These are phyloP conservation scores for Agrilus planipennis DNA, from an alignment of 1,140 invertebrate genomes.

Conservation along the genomic window DNA sequence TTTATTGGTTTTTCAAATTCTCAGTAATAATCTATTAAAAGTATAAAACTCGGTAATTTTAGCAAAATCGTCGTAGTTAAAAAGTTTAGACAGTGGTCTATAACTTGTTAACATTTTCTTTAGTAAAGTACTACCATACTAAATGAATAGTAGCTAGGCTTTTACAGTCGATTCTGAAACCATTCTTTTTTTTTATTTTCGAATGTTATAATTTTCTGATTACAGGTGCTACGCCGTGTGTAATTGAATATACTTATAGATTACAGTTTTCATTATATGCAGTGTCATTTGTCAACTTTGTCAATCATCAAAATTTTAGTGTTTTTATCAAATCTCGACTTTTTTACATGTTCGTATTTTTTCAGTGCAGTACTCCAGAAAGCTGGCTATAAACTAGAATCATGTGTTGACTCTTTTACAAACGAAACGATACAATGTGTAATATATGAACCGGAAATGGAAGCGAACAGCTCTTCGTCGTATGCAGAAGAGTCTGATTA, in stretches of 20 bases:
- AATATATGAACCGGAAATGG: slow-evolving; percentile 23
- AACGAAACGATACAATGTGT: slow-evolving; percentile 17
- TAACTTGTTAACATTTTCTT: too few relatives aligned
- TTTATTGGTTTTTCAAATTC: too few relatives aligned
- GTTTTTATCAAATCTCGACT: background rate
- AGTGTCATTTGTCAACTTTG: background rate
- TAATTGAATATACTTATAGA: background rate
- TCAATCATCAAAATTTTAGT: slow-evolving; percentile 5
- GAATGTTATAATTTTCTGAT: background rate
- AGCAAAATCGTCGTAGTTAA: too few relatives aligned
- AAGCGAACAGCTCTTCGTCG: slow-evolving; percentile 14
- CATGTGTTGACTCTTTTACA: slow-evolving; percentile 18
- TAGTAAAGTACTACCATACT: too few relatives aligned
- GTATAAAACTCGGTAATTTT: too few relatives aligned
- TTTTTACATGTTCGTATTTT: slow-evolving; percentile 1
- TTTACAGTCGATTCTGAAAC: too few relatives aligned
- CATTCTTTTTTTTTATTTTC: too few relatives aligned
- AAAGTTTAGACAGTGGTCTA: too few relatives aligned
- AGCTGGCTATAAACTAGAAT: slow-evolving; percentile 20
- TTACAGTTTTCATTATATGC: background rate
- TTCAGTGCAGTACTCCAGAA: slow-evolving; percentile 7
- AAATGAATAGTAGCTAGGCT: too few relatives aligned
- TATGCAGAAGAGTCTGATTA: slow-evolving; percentile 19
- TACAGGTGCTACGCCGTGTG: background rate
- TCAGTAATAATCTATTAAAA: too few relatives aligned